These are phyloP conservation scores for Folsomia candida DNA, from an alignment of 2,888 invertebrate genomes.

Conservation along the genomic window DNA sequence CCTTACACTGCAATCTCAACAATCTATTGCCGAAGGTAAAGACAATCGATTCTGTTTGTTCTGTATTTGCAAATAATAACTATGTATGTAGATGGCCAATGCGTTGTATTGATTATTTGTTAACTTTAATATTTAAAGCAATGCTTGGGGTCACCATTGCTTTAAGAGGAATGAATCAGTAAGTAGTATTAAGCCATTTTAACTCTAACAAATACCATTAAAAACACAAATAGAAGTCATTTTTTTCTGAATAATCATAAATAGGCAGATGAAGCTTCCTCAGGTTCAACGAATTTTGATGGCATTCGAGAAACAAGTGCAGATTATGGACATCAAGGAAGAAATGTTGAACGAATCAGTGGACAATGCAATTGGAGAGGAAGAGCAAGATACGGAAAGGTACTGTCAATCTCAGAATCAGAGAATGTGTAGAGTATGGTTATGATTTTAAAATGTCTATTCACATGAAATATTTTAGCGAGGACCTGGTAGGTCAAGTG, in stretches of 20 bases:
- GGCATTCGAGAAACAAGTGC: conserved; percentile 64
- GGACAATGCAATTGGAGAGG: conserved; percentile 63
- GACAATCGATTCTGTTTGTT: too few species aligned
- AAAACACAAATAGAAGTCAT: too few species aligned
- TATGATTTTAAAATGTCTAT: too few species aligned
- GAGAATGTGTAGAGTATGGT: too few species aligned
- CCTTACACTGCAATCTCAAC: conserved; percentile 61
- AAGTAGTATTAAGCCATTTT: conserved; percentile 51
- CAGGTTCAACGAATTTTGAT: conserved; percentile 63
- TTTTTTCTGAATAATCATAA: too few species aligned
- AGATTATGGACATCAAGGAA: conserved; percentile 67
- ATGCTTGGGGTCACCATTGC: conserved; percentile 64
- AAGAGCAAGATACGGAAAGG: conserved; percentile 63
- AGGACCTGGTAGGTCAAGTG: conserved; percentile 60
- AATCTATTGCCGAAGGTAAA: conserved; percentile 60
- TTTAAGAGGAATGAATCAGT: conserved; percentile 63
- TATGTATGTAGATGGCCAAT: too few species aligned
- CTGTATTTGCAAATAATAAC: too few species aligned
- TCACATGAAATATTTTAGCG: conserved; percentile 56
- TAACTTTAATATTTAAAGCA: conserved; percentile 52
- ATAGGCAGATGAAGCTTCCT: conserved; percentile 58
- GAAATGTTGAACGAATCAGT: conserved; percentile 65
- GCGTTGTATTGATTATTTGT: neutral
- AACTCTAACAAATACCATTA: conserved; percentile 5
- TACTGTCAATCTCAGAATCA: too few species aligned